Conservation (phyloP, 2,797 vertebrate species). For the Varecia variegata region DNA sequence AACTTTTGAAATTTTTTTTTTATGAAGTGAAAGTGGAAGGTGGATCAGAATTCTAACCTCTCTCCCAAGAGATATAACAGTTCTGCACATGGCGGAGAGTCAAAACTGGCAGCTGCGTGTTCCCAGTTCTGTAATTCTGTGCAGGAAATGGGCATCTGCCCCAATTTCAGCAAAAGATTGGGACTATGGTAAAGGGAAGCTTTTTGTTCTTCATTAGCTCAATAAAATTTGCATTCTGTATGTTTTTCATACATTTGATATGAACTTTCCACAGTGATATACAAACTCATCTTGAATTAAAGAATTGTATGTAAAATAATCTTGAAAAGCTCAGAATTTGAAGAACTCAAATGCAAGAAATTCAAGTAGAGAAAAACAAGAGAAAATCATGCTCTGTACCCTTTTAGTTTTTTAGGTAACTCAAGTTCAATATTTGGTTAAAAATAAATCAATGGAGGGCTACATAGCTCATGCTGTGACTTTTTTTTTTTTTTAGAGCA, state of each 20-base stretch:
- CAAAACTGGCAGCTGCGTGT: constrained; percentile 46
- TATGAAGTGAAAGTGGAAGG: neutral
- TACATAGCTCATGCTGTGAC: neutral
- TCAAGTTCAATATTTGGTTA: neutral
- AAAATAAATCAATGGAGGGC: neutral
- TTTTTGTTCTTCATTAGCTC: constrained; percentile 35
- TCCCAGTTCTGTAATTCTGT: constrained; percentile 32
- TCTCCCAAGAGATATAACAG: neutral
- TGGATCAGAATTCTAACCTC: constrained; percentile 4
- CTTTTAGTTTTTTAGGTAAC: neutral
- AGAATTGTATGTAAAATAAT: neutral
- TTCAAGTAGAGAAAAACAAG: neutral
- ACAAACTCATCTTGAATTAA: neutral
- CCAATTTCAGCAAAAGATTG: constrained; percentile 50
- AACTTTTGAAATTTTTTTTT: neutral
- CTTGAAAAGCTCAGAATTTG: neutral
- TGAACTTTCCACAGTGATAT: neutral
- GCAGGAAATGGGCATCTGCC: constrained; percentile 38
- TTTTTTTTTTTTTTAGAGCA: neutral
- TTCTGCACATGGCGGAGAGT: neutral
- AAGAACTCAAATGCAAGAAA: neutral
- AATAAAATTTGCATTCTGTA: neutral
- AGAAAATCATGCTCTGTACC: neutral
- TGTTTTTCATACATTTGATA: neutral
- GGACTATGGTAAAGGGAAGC: neutral